phyloP scores from a whole-genome alignment of 1,140 invertebrate species.

The Thereuonema tuberculata region DNA sequence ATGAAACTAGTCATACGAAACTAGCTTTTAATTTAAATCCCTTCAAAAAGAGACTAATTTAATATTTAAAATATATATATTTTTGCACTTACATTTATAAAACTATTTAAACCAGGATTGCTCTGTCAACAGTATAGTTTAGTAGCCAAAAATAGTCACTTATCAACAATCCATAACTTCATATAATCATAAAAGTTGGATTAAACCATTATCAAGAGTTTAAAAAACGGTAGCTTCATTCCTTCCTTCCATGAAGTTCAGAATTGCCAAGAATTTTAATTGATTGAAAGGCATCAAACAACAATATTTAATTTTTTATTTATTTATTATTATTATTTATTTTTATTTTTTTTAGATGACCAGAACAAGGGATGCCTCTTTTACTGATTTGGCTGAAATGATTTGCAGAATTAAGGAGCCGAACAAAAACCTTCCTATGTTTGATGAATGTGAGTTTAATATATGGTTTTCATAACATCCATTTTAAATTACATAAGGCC shows the following conservation, averaged over 20 bases:
- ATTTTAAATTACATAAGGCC: conserved; percentile 13
- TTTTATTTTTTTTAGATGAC: conserved; percentile 24
- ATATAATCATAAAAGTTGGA: not conserved
- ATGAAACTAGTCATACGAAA: too few relatives aligned
- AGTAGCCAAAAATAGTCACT: not conserved
- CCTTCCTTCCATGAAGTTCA: not conserved
- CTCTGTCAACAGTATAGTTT: too few relatives aligned
- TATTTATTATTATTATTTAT: not conserved
- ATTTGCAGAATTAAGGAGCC: conserved; percentile 70
- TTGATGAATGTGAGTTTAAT: conserved; percentile 3
- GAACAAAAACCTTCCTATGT: conserved; percentile 17
- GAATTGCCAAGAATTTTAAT: not conserved
- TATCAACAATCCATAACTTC: not conserved
- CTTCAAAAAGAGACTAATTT: too few relatives aligned
- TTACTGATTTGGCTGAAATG: conserved; percentile 91
- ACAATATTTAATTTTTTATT: not conserved
- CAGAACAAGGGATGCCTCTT: conserved; percentile 41
- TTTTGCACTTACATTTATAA: too few relatives aligned
- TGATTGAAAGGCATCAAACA: not conserved
- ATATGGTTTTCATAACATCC: conserved; percentile 1
- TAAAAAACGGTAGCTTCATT: not conserved
- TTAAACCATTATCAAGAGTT: not conserved
- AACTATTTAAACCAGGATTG: too few relatives aligned
- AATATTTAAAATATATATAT: too few relatives aligned
- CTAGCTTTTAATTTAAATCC: too few relatives aligned